phyloP scores from a whole-genome alignment of 2,888 invertebrate genomes.

The Muschampia staudingeri region DNA sequence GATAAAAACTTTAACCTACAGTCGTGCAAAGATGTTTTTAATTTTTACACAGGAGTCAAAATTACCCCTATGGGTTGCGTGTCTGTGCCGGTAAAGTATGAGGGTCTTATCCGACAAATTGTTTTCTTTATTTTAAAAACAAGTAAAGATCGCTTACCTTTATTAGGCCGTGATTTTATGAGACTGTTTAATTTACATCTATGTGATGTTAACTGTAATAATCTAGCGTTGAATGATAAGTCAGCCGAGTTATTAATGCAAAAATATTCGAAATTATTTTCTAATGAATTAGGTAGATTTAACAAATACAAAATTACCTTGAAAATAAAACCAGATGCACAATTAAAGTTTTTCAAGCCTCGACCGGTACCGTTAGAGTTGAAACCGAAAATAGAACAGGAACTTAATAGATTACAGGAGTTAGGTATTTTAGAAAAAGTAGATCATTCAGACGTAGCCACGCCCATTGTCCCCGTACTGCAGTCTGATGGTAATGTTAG shows the following conservation, averaged over 20 bases:
- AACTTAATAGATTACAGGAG: slow-evolving; percentile 49
- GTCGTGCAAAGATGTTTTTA: slow-evolving; percentile 8
- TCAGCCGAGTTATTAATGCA: slow-evolving; percentile 2
- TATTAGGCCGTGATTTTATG: slow-evolving; percentile 10
- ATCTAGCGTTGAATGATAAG: neutral
- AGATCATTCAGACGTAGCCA: slow-evolving; percentile 50
- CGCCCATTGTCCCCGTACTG: slow-evolving; percentile 58
- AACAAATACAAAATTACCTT: slow-evolving; percentile 55
- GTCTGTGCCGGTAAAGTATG: neutral
- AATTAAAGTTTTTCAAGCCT: slow-evolving; percentile 56
- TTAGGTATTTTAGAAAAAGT: slow-evolving; percentile 57
- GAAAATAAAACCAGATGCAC: slow-evolving; percentile 48
- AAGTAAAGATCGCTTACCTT: neutral
- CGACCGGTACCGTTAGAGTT: slow-evolving; percentile 55
- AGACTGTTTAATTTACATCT: neutral
- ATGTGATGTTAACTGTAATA: neutral
- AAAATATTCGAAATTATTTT: slow-evolving; percentile 48
- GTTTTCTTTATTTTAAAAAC: slow-evolving; percentile 25
- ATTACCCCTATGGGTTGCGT: slow-evolving; percentile 17
- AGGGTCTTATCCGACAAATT: neutral
- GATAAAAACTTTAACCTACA: neutral
- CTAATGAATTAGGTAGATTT: slow-evolving; percentile 45
- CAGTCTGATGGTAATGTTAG: slow-evolving; percentile 47
- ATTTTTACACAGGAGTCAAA: slow-evolving; percentile 22
- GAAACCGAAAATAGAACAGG: slow-evolving; percentile 55